Base-by-base conservation (phyloP, 2,113 vertebrate species). In the Cacatua alba region DNA sequence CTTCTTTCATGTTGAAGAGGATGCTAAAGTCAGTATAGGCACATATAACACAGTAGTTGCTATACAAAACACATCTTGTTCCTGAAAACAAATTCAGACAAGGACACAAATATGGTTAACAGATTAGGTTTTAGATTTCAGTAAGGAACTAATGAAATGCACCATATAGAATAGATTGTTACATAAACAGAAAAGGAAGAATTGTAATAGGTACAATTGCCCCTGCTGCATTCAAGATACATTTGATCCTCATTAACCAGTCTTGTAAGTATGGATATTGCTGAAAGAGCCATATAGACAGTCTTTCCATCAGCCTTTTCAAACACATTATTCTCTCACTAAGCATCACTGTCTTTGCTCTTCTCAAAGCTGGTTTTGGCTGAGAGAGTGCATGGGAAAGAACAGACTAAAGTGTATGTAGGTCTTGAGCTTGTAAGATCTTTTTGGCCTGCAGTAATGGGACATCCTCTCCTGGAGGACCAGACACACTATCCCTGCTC, bases 391-490 rank as follows among this genome's bases (percentile, higher is more conserved):
- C 62, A 80, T 0, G 4, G 33, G 9, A 10, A 64, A 63, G 46
- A 51, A 41, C 11, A 85, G 63, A 44, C 14, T 23, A 6, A 67
- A 59, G 41, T 9, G 17, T 25, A 19, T 6, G 6, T 8, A 37
- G 78, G 18, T 12, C 46, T 29, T 48, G 37, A 60, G 7, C 0
- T 0, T 15, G 2, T 28, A 31, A 72, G 41, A n/a, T 57, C 41
- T 8, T 65, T 39, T 59, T 51, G 44, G 62, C 57, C 71, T 0
- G 3, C 68, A 77, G 75, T 33, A 60, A 77, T 60, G 64, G 71
- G 90, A 86, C 77, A 88, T 68, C 88, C 79, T 63, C 91, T 86
- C 69, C 79, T 95, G 94, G 90, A 88, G 44, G 92, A 92, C 88
- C 19, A 80, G 23, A 78, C 43, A 81, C 49, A 67, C 2, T 70